A percentile compares a stretch with the other conserved stretches of the same genome.
Evolutionary conservation across 2,888 invertebrate species (phyloP).

Genomic region (Drosophila ustulata): DNA sequence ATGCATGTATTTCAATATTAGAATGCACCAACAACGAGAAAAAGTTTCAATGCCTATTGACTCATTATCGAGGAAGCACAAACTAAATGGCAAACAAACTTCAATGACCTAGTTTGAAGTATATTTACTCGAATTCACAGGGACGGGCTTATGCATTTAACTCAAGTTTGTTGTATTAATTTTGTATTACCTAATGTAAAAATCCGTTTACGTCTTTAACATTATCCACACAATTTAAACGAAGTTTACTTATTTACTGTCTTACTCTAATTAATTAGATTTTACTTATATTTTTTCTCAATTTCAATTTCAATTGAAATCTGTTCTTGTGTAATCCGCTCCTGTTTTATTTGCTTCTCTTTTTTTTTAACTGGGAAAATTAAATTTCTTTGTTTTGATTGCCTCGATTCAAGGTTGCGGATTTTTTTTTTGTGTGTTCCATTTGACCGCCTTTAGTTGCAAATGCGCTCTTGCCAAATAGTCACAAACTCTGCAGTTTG

Average conservation of each 20-base stretch:
- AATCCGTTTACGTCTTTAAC: no score
- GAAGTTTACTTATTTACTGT: not conserved
- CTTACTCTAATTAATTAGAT: not conserved
- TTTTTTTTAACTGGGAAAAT: not conserved
- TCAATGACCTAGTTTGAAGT: slow-evolving; percentile 62
- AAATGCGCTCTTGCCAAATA: slow-evolving; percentile 16
- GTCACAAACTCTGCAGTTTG: slow-evolving; percentile 18
- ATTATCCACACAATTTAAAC: no score
- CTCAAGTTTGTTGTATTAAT: not conserved
- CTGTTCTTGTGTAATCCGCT: not conserved
- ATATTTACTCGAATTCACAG: slow-evolving; percentile 21
- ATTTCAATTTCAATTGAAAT: not conserved
- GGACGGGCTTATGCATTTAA: slow-evolving; percentile 5
- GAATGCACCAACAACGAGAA: slow-evolving; percentile 29
- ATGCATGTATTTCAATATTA: slow-evolving; percentile 33
- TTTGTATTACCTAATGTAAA: not conserved
- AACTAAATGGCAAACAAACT: slow-evolving; percentile 55
- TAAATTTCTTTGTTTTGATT: not conserved
- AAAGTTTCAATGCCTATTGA: slow-evolving; percentile 49
- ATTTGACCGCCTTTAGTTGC: not conserved
- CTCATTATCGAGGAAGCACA: slow-evolving; percentile 39
- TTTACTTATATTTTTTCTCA: not conserved
- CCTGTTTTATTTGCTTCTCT: not conserved
- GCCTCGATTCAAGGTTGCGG: not conserved
- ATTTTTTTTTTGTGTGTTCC: not conserved